phyloP scores from a whole-genome alignment of 2,888 invertebrate genomes.

The Caenorhabditis japonica region DNA sequence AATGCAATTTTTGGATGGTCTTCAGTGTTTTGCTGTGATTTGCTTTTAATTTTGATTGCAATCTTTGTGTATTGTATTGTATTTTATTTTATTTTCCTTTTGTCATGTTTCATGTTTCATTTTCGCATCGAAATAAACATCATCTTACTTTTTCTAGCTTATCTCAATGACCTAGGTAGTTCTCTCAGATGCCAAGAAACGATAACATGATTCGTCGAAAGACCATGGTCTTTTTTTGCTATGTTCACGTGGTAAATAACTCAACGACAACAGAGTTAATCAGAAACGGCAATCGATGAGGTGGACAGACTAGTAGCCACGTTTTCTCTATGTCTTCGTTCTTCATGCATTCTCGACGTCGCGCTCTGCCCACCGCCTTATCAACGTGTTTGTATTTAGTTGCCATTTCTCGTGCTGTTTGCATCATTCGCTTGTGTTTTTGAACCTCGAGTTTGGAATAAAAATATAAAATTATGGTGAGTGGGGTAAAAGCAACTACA shows the following conservation, averaged over 20 bases:
- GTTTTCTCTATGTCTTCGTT: conserved; percentile 2
- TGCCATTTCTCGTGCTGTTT: conserved; percentile 39
- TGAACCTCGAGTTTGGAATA: not conserved
- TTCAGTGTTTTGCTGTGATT: not conserved
- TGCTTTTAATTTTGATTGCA: conserved; percentile 1
- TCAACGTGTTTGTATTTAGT: conserved; percentile 52
- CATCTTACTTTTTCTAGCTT: conserved; percentile 2
- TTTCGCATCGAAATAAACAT: not conserved
- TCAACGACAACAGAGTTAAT: conserved; percentile 14
- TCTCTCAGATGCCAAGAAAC: conserved; percentile 10
- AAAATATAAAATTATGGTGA: conserved; percentile 45
- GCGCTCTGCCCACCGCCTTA: conserved; percentile 39
- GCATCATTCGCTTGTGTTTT: conserved; percentile 30
- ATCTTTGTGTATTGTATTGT: not conserved
- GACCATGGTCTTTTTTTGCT: conserved; percentile 29
- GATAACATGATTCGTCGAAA: conserved; percentile 21
- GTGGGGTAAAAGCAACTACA: not conserved
- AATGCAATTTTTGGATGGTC: no score
- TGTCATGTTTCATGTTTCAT: not conserved
- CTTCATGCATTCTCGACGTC: conserved; percentile 3
- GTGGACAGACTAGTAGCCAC: conserved; percentile 8
- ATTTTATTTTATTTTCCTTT: not conserved
- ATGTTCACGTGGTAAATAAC: conserved; percentile 28
- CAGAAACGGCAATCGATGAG: conserved; percentile 27
- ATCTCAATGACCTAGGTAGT: no score